Evolutionary conservation across 1,140 invertebrate genomes (phyloP).

Genomic region (Mylabris phalerata): DNA sequence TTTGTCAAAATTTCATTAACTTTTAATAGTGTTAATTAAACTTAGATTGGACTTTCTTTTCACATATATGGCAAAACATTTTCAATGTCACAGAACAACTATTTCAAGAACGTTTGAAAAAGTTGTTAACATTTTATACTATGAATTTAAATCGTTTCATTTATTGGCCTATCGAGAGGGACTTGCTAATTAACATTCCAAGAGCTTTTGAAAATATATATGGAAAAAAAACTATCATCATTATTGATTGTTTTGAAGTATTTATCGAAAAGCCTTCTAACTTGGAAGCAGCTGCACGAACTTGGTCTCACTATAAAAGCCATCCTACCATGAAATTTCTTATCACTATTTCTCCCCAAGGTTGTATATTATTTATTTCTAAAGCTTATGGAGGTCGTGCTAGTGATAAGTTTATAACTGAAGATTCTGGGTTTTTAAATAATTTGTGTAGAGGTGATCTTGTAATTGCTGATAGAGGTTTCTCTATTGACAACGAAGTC

Average conservation of each 20-base stretch:
- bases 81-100: not conserved
- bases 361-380: slow-evolving; percentile 18
- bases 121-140: not conserved
- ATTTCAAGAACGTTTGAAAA: not conserved
- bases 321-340: slow-evolving; percentile 23
- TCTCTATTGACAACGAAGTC: not conserved
- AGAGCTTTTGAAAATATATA: not conserved
- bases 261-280: slow-evolving; percentile 13
- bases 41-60: not conserved
- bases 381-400: slow-evolving; percentile 19
- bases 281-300: slow-evolving; percentile 4
- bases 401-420: slow-evolving; percentile 19
- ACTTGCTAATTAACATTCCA: not conserved
- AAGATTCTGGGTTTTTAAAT: slow-evolving; percentile 10
- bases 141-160: not conserved
- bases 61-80: not conserved
- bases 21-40: not conserved
- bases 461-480: slow-evolving; percentile 22
- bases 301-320: slow-evolving; percentile 27
- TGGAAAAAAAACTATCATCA: slow-evolving; percentile 2
- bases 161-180: not conserved
- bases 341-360: slow-evolving; percentile 23
- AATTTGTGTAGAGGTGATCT: slow-evolving; percentile 15
- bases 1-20: not conserved
- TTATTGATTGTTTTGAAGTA: slow-evolving; percentile 20